These are phyloP conservation scores for Euglossa dilemma DNA, from an alignment of 1,140 invertebrate species.

Conservation along the genomic window DNA sequence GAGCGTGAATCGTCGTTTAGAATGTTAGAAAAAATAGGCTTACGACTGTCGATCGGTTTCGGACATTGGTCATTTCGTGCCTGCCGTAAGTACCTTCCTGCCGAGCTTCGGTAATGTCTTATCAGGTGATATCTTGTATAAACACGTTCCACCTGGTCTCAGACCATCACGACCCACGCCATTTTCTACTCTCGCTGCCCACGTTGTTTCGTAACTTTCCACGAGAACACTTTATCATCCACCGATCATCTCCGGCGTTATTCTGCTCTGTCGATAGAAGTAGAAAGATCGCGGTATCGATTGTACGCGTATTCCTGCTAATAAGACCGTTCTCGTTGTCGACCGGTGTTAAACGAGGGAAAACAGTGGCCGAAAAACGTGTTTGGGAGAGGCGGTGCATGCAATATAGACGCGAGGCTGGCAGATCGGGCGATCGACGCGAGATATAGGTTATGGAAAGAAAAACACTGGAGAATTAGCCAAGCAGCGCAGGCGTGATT, in stretches of 20 bases:
- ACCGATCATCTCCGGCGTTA: conserved; percentile 39
- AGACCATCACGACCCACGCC: conserved; percentile 62
- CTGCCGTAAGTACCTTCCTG: conserved; percentile 21
- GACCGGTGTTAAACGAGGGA: neutral
- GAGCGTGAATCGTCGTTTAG: too few species aligned
- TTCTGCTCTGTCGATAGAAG: conserved; percentile 33
- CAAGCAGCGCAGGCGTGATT: conserved; percentile 3
- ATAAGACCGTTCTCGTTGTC: neutral
- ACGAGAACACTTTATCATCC: conserved; percentile 61
- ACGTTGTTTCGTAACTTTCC: conserved; percentile 68
- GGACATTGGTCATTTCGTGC: conserved; percentile 46
- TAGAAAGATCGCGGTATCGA: conserved; percentile 5
- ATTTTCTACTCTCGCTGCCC: conserved; percentile 66
- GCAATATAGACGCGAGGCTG: neutral
- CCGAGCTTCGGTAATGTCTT: conserved; percentile 54
- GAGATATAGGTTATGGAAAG: neutral
- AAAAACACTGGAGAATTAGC: neutral
- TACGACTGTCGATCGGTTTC: conserved; percentile 21
- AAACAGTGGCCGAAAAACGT: neutral
- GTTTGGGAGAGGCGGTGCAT: neutral
- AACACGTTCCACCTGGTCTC: conserved; percentile 69
- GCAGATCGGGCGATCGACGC: too few species aligned
- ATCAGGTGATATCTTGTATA: conserved; percentile 68
- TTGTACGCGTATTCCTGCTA: neutral
- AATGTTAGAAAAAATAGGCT: too few species aligned